A percentile compares a stretch with the other conserved stretches of the same genome.
These are phyloP conservation scores for Actenoides lindsayi DNA, from an alignment of 2,113 vertebrate genomes.

Conservation along the genomic window DNA sequence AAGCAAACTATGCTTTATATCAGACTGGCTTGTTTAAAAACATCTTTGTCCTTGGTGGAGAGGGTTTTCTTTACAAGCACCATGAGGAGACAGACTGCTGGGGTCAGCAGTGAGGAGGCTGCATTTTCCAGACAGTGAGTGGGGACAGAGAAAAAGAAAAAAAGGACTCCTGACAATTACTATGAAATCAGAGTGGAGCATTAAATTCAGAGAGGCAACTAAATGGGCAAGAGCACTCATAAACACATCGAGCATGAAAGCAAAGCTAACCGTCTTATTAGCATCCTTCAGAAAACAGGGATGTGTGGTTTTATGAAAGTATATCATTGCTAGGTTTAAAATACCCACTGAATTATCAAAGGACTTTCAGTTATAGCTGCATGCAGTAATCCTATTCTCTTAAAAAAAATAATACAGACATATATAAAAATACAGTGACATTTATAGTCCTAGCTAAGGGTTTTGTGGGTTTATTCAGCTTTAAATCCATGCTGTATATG, in stretches of 20 bases:
- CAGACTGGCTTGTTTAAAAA: constrained; percentile 51
- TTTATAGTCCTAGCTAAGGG: constrained; percentile 60
- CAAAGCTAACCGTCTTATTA: constrained; percentile 61
- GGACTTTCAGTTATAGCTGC: constrained; percentile 45
- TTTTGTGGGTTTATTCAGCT: constrained; percentile 62
- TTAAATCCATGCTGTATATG: constrained; percentile 54
- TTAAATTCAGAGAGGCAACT: constrained; percentile 34
- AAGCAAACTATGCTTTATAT: constrained; percentile 45
- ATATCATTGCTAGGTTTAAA: constrained; percentile 67
- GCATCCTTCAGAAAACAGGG: constrained; percentile 50
- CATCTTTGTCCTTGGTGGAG: constrained; percentile 48
- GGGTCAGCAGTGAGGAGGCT: constrained; percentile 51
- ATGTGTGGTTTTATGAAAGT: constrained; percentile 62
- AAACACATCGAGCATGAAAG: constrained; percentile 55
- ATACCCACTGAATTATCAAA: constrained; percentile 54
- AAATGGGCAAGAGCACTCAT: constrained; percentile 50
- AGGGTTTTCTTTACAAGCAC: constrained; percentile 38
- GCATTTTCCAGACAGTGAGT: constrained; percentile 38
- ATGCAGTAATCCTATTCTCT: constrained; percentile 40
- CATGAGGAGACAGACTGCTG: constrained; percentile 50
- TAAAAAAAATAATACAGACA: not conserved
- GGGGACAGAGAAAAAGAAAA: not conserved
- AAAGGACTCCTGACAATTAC: constrained; percentile 41
- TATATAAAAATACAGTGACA: constrained; percentile 60
- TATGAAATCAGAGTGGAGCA: constrained; percentile 45